A percentile compares a stretch with the other conserved stretches of the same genome.
Conservation (phyloP, 53 echinoderm and acorn worm species). For the Patiria pectinifera region DNA sequence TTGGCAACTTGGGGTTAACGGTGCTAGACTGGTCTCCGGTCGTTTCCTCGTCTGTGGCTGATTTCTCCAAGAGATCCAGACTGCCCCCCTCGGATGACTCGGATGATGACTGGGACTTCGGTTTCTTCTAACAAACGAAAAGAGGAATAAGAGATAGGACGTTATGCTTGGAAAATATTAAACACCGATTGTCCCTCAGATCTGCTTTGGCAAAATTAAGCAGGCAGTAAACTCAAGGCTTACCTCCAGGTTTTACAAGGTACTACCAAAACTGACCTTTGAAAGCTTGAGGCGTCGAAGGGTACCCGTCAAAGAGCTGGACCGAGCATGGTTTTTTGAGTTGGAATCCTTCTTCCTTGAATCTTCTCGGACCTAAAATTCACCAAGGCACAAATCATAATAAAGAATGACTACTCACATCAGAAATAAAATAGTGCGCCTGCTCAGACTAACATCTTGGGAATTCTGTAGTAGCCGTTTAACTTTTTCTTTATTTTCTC, state of each 20-base stretch:
- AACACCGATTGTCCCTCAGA: too few relatives aligned
- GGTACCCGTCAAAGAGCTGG: conserved; percentile 83
- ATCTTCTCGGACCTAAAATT: conserved; percentile 47
- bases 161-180: too few relatives aligned
- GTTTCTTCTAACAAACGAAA: conserved; percentile 71
- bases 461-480: too few relatives aligned
- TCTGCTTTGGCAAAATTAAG: too few relatives aligned
- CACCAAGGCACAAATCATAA: not conserved
- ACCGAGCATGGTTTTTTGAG: conserved; percentile 43
- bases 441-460: too few relatives aligned
- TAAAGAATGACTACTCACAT: not conserved
- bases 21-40: conserved; percentile 35
- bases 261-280: conserved; percentile 64
- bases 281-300: conserved; percentile 84
- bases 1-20: conserved; percentile 39
- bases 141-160: not conserved
- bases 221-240: not conserved
- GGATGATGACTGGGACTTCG: conserved; percentile 81
- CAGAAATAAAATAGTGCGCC: not conserved
- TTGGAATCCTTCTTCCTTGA: conserved; percentile 23
- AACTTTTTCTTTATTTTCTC: too few relatives aligned
- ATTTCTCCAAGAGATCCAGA: conserved; percentile 48
- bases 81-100: conserved; percentile 71
- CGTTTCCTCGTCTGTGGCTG: conserved; percentile 33
- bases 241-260: not conserved